A percentile compares a stretch with the other conserved stretches of the same genome.
phyloP scores from a whole-genome alignment of 2,113 vertebrate genomes.

The Saguinus midas region DNA sequence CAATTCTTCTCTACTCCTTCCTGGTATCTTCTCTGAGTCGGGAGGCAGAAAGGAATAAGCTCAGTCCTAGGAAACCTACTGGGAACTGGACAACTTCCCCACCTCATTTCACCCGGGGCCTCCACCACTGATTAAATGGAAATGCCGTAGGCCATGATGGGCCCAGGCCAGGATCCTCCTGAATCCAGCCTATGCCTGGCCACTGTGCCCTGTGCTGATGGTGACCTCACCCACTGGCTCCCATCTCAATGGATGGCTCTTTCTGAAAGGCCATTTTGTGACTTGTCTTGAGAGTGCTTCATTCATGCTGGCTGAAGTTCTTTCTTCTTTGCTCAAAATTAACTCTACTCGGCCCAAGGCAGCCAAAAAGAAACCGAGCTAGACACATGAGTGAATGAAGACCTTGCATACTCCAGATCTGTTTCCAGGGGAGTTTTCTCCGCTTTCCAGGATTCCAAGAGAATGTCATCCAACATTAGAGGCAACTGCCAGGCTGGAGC shows the following conservation, averaged over 20 bases:
- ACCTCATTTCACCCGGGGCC: constrained; percentile 31
- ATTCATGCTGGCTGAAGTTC: constrained; percentile 54
- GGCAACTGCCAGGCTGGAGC: neutral
- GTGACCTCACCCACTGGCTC: constrained; percentile 72
- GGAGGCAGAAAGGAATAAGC: constrained; percentile 16
- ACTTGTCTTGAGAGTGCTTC: constrained; percentile 36
- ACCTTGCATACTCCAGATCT: neutral
- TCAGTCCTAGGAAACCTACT: constrained; percentile 54
- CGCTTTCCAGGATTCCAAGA: constrained; percentile 55
- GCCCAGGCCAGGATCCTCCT: constrained; percentile 31
- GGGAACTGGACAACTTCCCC: constrained; percentile 35
- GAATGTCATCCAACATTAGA: neutral
- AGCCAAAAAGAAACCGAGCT: neutral
- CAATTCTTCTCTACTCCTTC: neutral
- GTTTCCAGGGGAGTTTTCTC: neutral
- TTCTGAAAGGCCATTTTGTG: constrained; percentile 72
- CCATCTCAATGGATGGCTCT: constrained; percentile 59
- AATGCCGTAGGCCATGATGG: constrained; percentile 60
- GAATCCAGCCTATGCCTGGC: constrained; percentile 53
- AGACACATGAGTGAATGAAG: neutral
- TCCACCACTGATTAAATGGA: constrained; percentile 68
- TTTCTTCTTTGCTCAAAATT: constrained; percentile 27
- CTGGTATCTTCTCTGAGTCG: constrained; percentile 34
- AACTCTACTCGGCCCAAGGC: constrained; percentile 41
- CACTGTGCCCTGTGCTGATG: neutral